Evolutionary conservation across 1,140 invertebrate species (phyloP), one percentile per base, ranked within the genome.

Genomic region (Euborellia annulipes): DNA sequence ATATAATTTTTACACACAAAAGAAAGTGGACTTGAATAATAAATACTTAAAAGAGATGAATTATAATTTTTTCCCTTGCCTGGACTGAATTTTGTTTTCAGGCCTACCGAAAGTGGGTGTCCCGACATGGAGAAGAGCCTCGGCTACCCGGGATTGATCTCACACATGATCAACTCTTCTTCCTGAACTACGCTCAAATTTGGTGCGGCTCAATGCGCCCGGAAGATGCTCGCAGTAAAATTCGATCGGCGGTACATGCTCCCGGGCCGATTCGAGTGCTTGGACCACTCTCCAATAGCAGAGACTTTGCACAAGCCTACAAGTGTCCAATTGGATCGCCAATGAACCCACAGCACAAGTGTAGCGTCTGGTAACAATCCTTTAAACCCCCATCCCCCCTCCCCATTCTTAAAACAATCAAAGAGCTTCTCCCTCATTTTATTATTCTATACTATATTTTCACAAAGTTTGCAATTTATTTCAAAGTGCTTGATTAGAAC

Each of bases 121-220:
- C 63, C 2, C 64, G 67, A 36, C 71, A 85, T 49, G 83, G 82
- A 0, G 66, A 76, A 50, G 83, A 86, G 54, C 70, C 73, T 2
- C 63, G 71, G 36, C 62, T 90, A 19, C 86, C 86, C 1, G 86
- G 85, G 1, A 61, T 90, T 2, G 81, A 86, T 56, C 65, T 90
- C 37, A 85, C 78, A 1, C 85, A 90, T 55, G 79, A 89, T 62
- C 86, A 90, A 61, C 63, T 90, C 3, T 90, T 90, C 62, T 91
- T 88, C 58, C 68, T 91, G 2, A 91, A 89, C 59, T 91, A 89
- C 60, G 86, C 86, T 9, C 72, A 85, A 71, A 96, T 98, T 38
- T 98, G 93, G 93, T 98, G 93, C 60, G 93, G 93, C 4, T 85
- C 87, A 0, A 95, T 94, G 88, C 72, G 91, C 52, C 88, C 88